Evolutionary conservation across 2,113 vertebrate genomes (phyloP).

Genomic region (Etia nguti): DNA sequence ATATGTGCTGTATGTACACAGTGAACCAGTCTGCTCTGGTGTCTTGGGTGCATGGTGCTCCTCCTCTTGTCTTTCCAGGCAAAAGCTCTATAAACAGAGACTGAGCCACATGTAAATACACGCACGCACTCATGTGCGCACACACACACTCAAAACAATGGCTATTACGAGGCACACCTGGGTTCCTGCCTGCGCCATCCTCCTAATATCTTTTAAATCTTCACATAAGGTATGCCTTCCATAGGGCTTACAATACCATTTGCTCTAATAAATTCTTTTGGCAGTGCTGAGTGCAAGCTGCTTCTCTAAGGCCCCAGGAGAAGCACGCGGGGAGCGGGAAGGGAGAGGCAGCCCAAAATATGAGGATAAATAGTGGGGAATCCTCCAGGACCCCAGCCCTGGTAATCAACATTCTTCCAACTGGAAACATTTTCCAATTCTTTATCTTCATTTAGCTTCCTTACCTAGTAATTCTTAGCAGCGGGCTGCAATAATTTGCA

Average conservation of each 20-base stretch:
- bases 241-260: slow-evolving; percentile 83
- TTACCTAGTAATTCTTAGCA: slow-evolving; percentile 68
- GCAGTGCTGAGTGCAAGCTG: slow-evolving; percentile 77
- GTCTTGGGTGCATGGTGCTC: slow-evolving; percentile 30
- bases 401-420: slow-evolving; percentile 74
- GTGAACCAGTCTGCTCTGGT: slow-evolving; percentile 38
- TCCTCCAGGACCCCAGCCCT: slow-evolving; percentile 70
- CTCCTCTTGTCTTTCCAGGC: slow-evolving; percentile 43
- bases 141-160: slow-evolving; percentile 70
- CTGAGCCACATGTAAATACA: slow-evolving; percentile 52
- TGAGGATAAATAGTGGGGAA: slow-evolving; percentile 80
- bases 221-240: slow-evolving; percentile 84
- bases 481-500: slow-evolving; percentile 66
- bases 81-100: slow-evolving; percentile 47
- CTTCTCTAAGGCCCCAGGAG: slow-evolving; percentile 70
- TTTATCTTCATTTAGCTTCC: slow-evolving; percentile 78
- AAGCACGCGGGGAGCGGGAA: slow-evolving; percentile 36
- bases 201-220: slow-evolving; percentile 84
- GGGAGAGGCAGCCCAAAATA: slow-evolving; percentile 75
- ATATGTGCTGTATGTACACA: slow-evolving; percentile 16
- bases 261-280: slow-evolving; percentile 86
- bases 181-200: slow-evolving; percentile 72
- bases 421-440: slow-evolving; percentile 78
- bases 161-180: slow-evolving; percentile 80
- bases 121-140: neutral